phyloP scores from a whole-genome alignment of 1,140 invertebrate species.

The Drosophila arizonae region DNA sequence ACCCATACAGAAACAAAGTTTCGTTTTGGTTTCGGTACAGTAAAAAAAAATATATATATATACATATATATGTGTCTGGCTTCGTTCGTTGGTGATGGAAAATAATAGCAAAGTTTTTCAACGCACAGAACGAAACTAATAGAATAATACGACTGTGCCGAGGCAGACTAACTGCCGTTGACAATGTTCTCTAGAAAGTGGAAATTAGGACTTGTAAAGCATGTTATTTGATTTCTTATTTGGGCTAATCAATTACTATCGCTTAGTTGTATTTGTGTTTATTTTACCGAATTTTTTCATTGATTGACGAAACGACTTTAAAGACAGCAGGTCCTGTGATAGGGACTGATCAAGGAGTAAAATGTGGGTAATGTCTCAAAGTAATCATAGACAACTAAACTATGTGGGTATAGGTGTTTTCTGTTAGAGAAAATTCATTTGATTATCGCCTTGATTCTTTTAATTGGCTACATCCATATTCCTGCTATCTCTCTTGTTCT shows the following conservation, averaged over 20 bases:
- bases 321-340: too few relatives aligned
- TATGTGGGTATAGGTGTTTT: too few relatives aligned
- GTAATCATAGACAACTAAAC: too few relatives aligned
- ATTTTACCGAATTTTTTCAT: background rate
- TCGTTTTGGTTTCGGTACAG: constrained; percentile 34
- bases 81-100: constrained; percentile 26
- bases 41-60: background rate
- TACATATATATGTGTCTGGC: constrained; percentile 32
- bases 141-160: constrained; percentile 21
- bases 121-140: constrained; percentile 39
- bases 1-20: constrained; percentile 28
- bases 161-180: constrained; percentile 37
- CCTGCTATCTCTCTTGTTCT: too few relatives aligned
- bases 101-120: constrained; percentile 63
- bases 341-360: too few relatives aligned
- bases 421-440: too few relatives aligned
- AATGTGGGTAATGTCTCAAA: too few relatives aligned
- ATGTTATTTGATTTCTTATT: background rate
- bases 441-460: too few relatives aligned
- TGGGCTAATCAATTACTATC: background rate
- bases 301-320: background rate
- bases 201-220: background rate
- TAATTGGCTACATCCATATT: too few relatives aligned
- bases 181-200: constrained; percentile 9
- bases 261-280: background rate